Base-by-base conservation (phyloP, 2,888 invertebrate species). In the Heliconius ethilla region DNA sequence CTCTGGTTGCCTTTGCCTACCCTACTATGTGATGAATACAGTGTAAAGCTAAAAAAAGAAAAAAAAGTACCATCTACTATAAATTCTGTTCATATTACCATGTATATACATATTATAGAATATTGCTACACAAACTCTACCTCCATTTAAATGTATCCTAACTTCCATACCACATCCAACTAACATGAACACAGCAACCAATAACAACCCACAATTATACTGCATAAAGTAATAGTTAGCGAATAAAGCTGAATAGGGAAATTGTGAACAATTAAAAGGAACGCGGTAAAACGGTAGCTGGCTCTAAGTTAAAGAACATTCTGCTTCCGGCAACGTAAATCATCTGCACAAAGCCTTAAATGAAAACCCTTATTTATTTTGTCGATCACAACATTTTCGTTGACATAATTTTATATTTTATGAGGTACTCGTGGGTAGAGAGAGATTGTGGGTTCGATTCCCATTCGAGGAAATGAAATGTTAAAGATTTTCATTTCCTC, bases 311-410 rank as follows among this genome's bases (percentile, higher is more conserved):
- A 77, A 67, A 65, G 66, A 73, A 73, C 73, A 67, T 67, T 77
- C 55, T 33, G 66, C 73, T 77, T 73, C 77, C 77, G 76, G 73
- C 70, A 73, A 76, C 78, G 80, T 79, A 81, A 80, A 81, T 81
- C 81, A 82, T 81, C 77, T 80, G 73, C 78, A 79, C 77, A 78
- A 80, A 78, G 79, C 75, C 77, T 69, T 76, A 78, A 79, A 80
- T 80, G 78, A 80, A 81, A 81, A 75, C 77, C 78, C 70, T 78
- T 80, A 80, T 81, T 81, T 80, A 79, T 82, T 78, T 79, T 76
- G 27, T 63, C 59, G 62, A 65, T 75, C 62, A 70, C n/a, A 59
- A 40, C 3, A 27, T 25, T 55, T 74, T 75, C 37, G 11, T 18
- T 51, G 51, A 25, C 25, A 18, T 69, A 3, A 69, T 45, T 45